These are phyloP conservation scores for Pterophyllum scalare DNA, from an alignment of 2,113 vertebrate species.

Conservation along the genomic window DNA sequence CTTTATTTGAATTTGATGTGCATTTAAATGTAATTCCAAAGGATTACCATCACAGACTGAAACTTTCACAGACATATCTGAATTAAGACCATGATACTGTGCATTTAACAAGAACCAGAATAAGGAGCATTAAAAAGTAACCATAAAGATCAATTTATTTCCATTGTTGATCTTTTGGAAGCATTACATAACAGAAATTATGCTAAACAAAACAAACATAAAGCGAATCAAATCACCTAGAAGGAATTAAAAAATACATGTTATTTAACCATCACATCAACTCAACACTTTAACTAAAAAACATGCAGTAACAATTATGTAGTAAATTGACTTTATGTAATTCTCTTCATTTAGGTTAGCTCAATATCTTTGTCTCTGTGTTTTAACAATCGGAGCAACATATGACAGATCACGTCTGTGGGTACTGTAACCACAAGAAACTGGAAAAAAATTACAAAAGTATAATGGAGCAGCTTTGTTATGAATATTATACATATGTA, in stretches of 20 bases:
- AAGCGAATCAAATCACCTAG: background rate
- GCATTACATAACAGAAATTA: background rate
- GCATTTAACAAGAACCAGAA: background rate
- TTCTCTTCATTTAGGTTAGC: background rate
- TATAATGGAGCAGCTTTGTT: background rate
- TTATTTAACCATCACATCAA: background rate
- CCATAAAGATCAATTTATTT: background rate
- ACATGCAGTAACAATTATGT: background rate
- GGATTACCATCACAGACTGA: background rate
- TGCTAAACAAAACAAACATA: background rate
- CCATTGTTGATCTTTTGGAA: background rate
- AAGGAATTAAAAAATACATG: background rate
- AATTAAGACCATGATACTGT: background rate
- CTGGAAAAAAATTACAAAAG: background rate
- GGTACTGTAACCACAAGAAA: background rate
- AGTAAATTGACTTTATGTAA: background rate
- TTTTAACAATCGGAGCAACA: background rate
- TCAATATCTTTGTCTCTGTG: background rate
- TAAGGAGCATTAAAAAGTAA: background rate
- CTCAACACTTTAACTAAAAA: background rate
- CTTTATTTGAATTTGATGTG: background rate
- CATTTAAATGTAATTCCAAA: background rate
- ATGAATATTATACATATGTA: background rate
- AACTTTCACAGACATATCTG: background rate
- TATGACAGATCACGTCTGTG: background rate